Evolutionary conservation across 2,113 vertebrate genomes (phyloP), one percentile per base, ranked within the genome.

Genomic region (Eulemur macaco): DNA sequence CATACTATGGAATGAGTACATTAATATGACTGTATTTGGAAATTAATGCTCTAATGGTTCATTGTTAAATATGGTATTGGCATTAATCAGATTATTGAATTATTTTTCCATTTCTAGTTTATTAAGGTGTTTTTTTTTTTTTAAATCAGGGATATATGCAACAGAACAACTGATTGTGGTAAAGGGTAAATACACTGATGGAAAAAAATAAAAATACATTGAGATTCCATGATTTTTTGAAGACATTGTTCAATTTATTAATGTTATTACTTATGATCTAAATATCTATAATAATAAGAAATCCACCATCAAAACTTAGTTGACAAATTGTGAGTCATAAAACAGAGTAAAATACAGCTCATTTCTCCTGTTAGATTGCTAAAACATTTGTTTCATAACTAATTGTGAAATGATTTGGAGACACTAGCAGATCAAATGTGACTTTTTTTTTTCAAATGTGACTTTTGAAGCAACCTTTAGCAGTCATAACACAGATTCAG

Each of bases 221-320:
- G 52, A 93, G 39, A 81, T 63, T 83, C 29, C 34, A 37, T 45
- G 37, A 3, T 50, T 88, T 82, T 94, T 54, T 34, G 20, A 94
- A 87, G 37, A 74, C 88, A 29, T 58, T 54, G 0, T 78, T 88
- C 12, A 39, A 37, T 58, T 85, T 91, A 42, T 73, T 78, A 66
- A 76, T 94, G 52, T 47, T 45, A 71, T 85, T 47, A 89, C 50
- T 81, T 96, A 60, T 91, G 3, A 45, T 63, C n/a, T 89, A 90
- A 93, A 45, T 77, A 71, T 77, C 47, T 74, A 63, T 96, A 92
- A 89, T 73, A 90, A 74, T 63, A 93, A 91, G 27, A 96, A 91
- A 83, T 56, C 25, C 14, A 86, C n/a, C 63, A 84, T 77, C 14
- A 34, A 73, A 66, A 86, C 25, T 89, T 80, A 69, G 23, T 56